Evolutionary conservation across 2,888 invertebrate species (phyloP), one percentile per base, ranked within the genome.

Genomic region (Magallana nippona): DNA sequence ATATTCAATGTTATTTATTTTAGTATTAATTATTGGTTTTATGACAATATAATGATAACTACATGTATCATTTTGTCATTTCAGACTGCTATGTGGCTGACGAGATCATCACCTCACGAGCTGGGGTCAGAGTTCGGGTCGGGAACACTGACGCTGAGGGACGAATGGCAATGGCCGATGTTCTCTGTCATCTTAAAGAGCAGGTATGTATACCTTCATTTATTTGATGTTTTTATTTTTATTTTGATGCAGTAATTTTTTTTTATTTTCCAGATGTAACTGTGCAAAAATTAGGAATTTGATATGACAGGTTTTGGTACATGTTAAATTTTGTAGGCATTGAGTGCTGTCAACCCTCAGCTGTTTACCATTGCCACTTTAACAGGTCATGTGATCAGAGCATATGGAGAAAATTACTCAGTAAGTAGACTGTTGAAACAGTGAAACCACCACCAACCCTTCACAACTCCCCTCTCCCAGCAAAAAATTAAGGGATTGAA

Each of bases 131-230:
- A 85, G 96, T 98, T 82, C 96, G 98, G 84, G 96, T 99, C 79
- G 97, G 97, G 83, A 98, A 99, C 95, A 98, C 98, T 3, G 98
- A 99, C 95, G 98, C 98, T 81, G 98, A 99, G 95, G 98, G 98
- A 2, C 95, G 98, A 84, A 96, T 98, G 97, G 97, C 97, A 78
- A 98, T 98, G 98, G 96, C 97, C 62, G 98, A 98, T 95, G 96
- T 97, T 55, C 95, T 98, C 56, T 97, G 96, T 92, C 96, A 96
- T 94, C 96, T 96, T 95, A 95, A 95, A 87, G 95, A 95, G 90
- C 84, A 87, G 89, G 93, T 93, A 63, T 27, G n/a, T 27, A 27
- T 27, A 27, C n/a, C n/a, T n/a, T n/a, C 62, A 83, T 19, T 63
- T 3, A 8, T 63, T 11, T 80, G 79, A 8, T 71, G 17, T 62